Evolutionary conservation across 2,888 invertebrate species (phyloP).

Genomic region (Doris montereyensis): DNA sequence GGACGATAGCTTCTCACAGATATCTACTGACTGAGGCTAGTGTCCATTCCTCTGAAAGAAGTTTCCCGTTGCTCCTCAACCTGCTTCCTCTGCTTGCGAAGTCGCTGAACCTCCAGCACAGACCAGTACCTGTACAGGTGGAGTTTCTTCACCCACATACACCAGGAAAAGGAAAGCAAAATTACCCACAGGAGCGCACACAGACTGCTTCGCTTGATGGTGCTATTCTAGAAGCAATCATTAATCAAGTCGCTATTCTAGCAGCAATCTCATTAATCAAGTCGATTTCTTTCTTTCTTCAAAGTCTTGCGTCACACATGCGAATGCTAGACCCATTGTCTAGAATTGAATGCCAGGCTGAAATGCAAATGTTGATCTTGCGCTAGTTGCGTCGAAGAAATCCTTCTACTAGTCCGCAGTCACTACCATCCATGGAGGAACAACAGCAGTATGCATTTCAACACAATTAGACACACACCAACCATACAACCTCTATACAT

Average conservation of each 20-base stretch:
- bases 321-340: not conserved
- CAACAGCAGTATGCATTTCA: not conserved
- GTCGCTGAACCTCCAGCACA: slow-evolving; percentile 8
- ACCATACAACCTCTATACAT: not conserved
- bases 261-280: too few relatives aligned
- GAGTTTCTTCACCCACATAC: slow-evolving; percentile 4
- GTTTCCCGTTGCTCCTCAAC: not conserved
- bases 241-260: too few relatives aligned
- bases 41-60: not conserved
- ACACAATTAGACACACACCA: not conserved
- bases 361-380: not conserved
- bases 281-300: not conserved
- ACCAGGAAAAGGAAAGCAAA: slow-evolving; percentile 14
- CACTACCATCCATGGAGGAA: not conserved
- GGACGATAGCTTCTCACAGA: not conserved
- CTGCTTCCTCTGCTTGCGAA: not conserved
- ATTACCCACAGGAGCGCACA: slow-evolving; percentile 7
- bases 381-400: not conserved
- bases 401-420: not conserved
- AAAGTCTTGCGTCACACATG: slow-evolving; percentile 8
- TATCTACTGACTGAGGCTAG: slow-evolving; percentile 20
- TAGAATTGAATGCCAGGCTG: not conserved
- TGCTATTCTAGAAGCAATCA: slow-evolving; percentile 11
- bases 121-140: slow-evolving; percentile 7
- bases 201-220: slow-evolving; percentile 8